phyloP scores from a whole-genome alignment of 2,888 invertebrate species.

The Stenoptilia bipunctidactyla region DNA sequence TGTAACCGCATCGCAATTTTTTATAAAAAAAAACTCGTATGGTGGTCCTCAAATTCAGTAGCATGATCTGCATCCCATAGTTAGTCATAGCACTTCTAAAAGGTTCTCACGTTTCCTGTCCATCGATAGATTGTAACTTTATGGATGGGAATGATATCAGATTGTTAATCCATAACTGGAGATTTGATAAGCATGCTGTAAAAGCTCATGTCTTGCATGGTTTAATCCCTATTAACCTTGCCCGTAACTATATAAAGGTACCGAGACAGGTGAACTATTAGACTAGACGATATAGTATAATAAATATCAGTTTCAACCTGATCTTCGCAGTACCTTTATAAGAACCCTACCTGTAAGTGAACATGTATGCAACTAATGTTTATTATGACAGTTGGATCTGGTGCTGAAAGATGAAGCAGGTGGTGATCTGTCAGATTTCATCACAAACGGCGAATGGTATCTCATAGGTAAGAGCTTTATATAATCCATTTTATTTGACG shows the following conservation, averaged over 20 bases:
- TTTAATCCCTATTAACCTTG: constrained; percentile 6
- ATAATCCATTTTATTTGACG: neutral
- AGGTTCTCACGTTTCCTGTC: constrained; percentile 32
- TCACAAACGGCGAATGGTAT: constrained; percentile 99
- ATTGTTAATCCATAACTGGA: neutral
- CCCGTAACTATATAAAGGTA: constrained; percentile 1
- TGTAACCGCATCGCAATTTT: too few relatives aligned
- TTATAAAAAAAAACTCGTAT: neutral
- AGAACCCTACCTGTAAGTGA: neutral
- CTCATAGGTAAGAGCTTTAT: constrained; percentile 86
- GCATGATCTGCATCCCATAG: constrained; percentile 1
- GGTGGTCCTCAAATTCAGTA: neutral
- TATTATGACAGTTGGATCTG: constrained; percentile 86
- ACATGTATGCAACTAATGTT: constrained; percentile 3
- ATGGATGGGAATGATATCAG: too few relatives aligned
- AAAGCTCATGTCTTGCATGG: constrained; percentile 16
- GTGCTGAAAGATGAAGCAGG: constrained; percentile 93
- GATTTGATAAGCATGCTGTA: constrained; percentile 6
- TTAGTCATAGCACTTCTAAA: constrained; percentile 19
- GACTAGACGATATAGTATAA: too few relatives aligned
- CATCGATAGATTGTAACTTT: neutral
- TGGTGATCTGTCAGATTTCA: constrained; percentile 97
- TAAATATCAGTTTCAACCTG: constrained; percentile 3
- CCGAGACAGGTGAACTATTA: constrained; percentile 3
- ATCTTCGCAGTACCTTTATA: neutral